Base-by-base conservation (phyloP, 2,113 vertebrate species). In the Sceloporus undulatus region DNA sequence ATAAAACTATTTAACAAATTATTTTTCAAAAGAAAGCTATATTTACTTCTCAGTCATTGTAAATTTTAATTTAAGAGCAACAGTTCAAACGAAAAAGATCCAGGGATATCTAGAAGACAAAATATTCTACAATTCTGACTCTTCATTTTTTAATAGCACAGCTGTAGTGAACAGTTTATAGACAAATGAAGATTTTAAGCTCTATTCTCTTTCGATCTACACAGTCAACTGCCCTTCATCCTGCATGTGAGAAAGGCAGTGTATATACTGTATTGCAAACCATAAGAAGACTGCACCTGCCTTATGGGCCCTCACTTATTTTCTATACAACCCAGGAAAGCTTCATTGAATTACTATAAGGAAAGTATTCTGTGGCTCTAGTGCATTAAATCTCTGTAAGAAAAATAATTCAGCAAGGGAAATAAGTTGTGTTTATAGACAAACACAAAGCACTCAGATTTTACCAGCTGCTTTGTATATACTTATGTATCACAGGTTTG, bases 1-100 rank as follows among this genome's bases (percentile, higher is more conserved):
- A 52, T 66, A 83, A 56, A 38, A 62, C 40, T 21, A 85, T 65
- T 9, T 29, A 79, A 38, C 5, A 71, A 54, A 79, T 21, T 79
- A 54, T n/a, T 38, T 62, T 62, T 4, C 11, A 71, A 79, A 4
- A 84, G 59, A 14, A 82, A 71, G 65, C 71, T 66, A 14, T 68
- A 66, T 91, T 34, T 90, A 66, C 71, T 34, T 40, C n/a, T 80
- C n/a, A 82, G 73, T 38, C n/a, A 80, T 23, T 80, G 29, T 76
- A 85, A 34, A 86, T 76, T 80, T 65, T 86, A 52, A 85, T 59
- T 86, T 75, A 86, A 85, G 48, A 70, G 18, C 73, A 66, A 16
- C 19, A 68, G 11, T 18, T 40, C 29, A 86, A 56, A 56, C 54
- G 42, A 52, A 82, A 52, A 74, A 23, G 40, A 48, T 27, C 73